phyloP scores from a whole-genome alignment of 1,140 invertebrate species.

The Cataglyphis hispanica region DNA sequence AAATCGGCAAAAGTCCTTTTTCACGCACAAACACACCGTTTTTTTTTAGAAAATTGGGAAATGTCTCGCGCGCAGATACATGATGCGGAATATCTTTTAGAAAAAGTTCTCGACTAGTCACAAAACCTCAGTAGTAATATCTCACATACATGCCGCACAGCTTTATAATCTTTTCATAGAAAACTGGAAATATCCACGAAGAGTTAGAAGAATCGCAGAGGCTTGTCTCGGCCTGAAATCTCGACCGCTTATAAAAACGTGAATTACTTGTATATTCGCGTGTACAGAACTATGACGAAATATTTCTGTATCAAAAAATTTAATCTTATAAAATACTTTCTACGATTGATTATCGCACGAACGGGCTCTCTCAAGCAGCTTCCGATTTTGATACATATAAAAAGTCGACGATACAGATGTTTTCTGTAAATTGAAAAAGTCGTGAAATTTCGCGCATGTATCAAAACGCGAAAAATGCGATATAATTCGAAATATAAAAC shows the following conservation, averaged over 20 bases:
- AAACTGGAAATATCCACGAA: not conserved
- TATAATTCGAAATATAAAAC: conserved; percentile 67
- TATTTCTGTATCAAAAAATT: conserved; percentile 65
- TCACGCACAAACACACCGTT: conserved; percentile 21
- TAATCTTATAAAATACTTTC: conserved; percentile 70
- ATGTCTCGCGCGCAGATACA: conserved; percentile 13
- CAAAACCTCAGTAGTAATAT: not conserved
- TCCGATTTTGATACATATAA: conserved; percentile 11
- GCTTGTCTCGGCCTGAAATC: not conserved
- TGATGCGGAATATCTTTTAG: not conserved
- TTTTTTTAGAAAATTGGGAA: not conserved
- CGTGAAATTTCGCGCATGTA: conserved; percentile 15
- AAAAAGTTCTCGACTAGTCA: not conserved
- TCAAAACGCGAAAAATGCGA: conserved; percentile 30
- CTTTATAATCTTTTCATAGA: not conserved
- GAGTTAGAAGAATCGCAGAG: not conserved
- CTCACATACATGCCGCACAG: not conserved
- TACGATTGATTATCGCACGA: conserved; percentile 41
- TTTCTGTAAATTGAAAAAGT: conserved; percentile 4
- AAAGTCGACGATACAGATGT: conserved; percentile 43
- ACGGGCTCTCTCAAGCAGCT: conserved; percentile 37
- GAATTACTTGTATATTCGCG: not conserved
- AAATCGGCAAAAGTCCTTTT: conserved; percentile 48
- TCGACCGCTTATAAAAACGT: not conserved
- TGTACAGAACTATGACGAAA: conserved; percentile 19